A percentile compares a stretch with the other conserved stretches of the same genome.
Evolutionary conservation across 2,888 invertebrate genomes (phyloP).

Genomic region (Amblyteles armatorius): DNA sequence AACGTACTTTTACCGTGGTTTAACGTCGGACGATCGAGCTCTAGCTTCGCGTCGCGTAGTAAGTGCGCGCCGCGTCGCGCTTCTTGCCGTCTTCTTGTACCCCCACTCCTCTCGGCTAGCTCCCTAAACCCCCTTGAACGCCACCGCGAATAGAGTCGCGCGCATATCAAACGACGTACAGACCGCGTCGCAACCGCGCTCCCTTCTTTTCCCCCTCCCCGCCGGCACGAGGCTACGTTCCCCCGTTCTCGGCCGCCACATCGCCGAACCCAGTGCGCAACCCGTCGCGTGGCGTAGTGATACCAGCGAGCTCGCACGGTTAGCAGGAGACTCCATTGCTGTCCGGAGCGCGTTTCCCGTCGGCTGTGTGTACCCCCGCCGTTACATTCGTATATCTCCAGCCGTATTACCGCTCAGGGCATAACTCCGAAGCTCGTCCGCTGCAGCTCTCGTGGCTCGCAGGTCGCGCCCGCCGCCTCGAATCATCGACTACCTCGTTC

Average conservation of each 20-base stretch:
- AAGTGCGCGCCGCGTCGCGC: slow-evolving; percentile 74
- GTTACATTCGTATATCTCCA: slow-evolving; percentile 46
- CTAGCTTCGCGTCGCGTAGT: slow-evolving; percentile 78
- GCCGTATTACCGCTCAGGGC: slow-evolving; percentile 5
- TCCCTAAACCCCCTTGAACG: slow-evolving; percentile 29
- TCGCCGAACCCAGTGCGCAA: slow-evolving; percentile 65
- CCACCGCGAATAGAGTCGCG: slow-evolving; percentile 44
- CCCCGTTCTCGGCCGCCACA: slow-evolving; percentile 43
- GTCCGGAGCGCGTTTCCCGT: slow-evolving; percentile 82
- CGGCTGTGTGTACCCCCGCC: slow-evolving; percentile 76
- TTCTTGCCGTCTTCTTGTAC: slow-evolving; percentile 58
- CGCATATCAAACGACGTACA: slow-evolving; percentile 72
- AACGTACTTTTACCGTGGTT: slow-evolving; percentile 51
- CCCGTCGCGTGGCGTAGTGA: slow-evolving; percentile 78
- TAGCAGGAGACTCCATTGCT: slow-evolving; percentile 81
- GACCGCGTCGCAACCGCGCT: slow-evolving; percentile 70
- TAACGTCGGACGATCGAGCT: slow-evolving; percentile 66
- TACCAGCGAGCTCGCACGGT: slow-evolving; percentile 76
- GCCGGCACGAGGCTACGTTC: slow-evolving; percentile 67
- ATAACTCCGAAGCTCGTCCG: slow-evolving; percentile 21
- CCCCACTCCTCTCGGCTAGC: background rate
- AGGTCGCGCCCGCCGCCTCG: slow-evolving; percentile 44
- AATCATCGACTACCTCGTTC: slow-evolving; percentile 20
- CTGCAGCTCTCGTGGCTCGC: slow-evolving; percentile 50
- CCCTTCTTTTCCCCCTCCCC: slow-evolving; percentile 72